phyloP scores from a whole-genome alignment of 2,113 vertebrate species.

The Sialia sialis region DNA sequence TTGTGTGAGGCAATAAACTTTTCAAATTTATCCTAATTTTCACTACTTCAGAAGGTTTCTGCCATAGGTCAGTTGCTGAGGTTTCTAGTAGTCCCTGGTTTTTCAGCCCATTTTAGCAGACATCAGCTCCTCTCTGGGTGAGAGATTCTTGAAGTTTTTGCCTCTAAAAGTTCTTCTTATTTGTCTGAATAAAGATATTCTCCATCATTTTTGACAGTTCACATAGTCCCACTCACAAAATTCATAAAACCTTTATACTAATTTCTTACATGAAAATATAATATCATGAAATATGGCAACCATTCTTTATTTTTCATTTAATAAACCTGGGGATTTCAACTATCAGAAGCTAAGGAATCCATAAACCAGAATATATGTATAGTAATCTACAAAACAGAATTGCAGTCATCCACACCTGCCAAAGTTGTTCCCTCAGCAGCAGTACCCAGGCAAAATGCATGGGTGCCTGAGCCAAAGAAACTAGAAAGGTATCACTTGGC shows the following conservation, averaged over 20 bases:
- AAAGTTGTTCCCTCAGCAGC: not conserved
- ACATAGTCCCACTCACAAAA: not conserved
- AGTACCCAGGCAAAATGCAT: not conserved
- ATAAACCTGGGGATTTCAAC: not conserved
- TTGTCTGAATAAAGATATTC: not conserved
- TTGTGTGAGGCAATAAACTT: not conserved
- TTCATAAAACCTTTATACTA: not conserved
- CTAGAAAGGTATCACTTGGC: not conserved
- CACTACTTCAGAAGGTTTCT: not conserved
- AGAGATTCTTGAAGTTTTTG: not conserved
- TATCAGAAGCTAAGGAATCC: not conserved
- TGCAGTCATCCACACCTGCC: not conserved
- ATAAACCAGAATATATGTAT: not conserved
- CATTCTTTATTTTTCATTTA: not conserved
- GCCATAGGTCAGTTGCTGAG: not conserved
- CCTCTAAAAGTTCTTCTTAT: not conserved
- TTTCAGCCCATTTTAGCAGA: not conserved
- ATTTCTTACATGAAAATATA: not conserved
- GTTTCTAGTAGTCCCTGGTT: not conserved
- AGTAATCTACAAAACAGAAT: not conserved
- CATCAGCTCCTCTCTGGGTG: not conserved
- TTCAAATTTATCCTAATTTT: not conserved
- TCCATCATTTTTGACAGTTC: not conserved
- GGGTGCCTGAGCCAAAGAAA: not conserved
- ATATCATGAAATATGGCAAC: not conserved